phyloP scores from a whole-genome alignment of 2,888 invertebrate species.

The Torymus tubicola region DNA sequence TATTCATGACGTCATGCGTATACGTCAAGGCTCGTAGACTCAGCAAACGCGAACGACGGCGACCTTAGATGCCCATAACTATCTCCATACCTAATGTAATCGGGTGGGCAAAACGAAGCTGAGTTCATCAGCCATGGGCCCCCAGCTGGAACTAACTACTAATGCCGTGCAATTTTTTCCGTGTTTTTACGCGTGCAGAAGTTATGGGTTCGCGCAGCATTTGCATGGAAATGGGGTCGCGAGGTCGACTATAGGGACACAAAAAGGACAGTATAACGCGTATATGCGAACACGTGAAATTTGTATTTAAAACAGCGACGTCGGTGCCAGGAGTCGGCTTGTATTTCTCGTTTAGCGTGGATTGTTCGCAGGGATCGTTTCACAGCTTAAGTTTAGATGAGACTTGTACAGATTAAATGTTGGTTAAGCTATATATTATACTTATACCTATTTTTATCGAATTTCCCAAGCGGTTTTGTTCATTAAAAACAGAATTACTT shows the following conservation, averaged over 20 bases:
- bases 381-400: too few species aligned
- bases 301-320: conserved; percentile 30
- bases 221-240: conserved; percentile 71
- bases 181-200: conserved; percentile 66
- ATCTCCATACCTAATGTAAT: conserved; percentile 70
- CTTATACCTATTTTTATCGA: too few species aligned
- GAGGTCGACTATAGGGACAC: conserved; percentile 11
- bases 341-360: too few species aligned
- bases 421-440: too few species aligned
- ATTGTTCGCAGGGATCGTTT: too few species aligned
- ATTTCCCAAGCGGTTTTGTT: too few species aligned
- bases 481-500: too few species aligned
- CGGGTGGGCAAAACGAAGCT: conserved; percentile 34
- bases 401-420: too few species aligned
- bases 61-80: conserved; percentile 51
- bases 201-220: conserved; percentile 67
- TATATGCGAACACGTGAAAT: conserved; percentile 23
- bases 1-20: conserved; percentile 25
- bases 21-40: conserved; percentile 30
- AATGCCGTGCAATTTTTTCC: conserved; percentile 68
- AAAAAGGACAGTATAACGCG: conserved; percentile 1
- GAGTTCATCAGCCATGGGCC: conserved; percentile 68
- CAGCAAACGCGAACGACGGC: neutral
- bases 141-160: conserved; percentile 74
- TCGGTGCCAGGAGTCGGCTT: neutral